Base-by-base conservation (phyloP, 2,113 vertebrate genomes). In the Euleptes europaea region DNA sequence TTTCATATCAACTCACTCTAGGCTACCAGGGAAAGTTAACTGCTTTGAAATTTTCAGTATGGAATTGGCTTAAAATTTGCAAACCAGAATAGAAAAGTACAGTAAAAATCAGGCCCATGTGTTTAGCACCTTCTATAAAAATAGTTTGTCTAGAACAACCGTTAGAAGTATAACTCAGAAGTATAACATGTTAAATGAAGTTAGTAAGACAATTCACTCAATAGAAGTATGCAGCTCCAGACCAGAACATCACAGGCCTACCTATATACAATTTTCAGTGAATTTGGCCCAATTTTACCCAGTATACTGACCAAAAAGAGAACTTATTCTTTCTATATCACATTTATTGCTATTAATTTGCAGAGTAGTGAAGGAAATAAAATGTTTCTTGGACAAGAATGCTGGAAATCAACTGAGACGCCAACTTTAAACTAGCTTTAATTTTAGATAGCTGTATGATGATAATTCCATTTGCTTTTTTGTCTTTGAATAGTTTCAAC, bases 251-350 rank as follows among this genome's bases (percentile, higher is more conserved):
- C 21, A 51, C 31, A 33, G 31, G 71, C 49, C 35, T 38, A 38
- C 38, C 31, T 42, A 28, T 21, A n/a, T n/a, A 5, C 7, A 82
- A 60, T 44, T 13, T 74, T 17, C 54, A 57, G 19, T 42, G 33
- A 12, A 44, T 44, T 28, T 63, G 60, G 28, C 5, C 42, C 12
- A 51, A 33, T 73, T 17, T 31, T 71, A 13, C 26, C 9, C 8
- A 6, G 54, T 23, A 82, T 2, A 21, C 42, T 42, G 26, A 57
- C 21, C 51, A 44, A 19, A 23, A 42, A 17, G 13, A 47, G 26
- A 66, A 83, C 80, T n/a, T 92, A 66, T 90, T 80, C 73, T 85
- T 89, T 93, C 47, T 90, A 90, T 44, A 88, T 28, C 69, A 73
- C 35, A 15, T 77, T 77, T 65, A 38, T 9, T n/a, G 8, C 2